Base-by-base conservation (phyloP, 2,888 invertebrate genomes). In the Troilus luridus region DNA sequence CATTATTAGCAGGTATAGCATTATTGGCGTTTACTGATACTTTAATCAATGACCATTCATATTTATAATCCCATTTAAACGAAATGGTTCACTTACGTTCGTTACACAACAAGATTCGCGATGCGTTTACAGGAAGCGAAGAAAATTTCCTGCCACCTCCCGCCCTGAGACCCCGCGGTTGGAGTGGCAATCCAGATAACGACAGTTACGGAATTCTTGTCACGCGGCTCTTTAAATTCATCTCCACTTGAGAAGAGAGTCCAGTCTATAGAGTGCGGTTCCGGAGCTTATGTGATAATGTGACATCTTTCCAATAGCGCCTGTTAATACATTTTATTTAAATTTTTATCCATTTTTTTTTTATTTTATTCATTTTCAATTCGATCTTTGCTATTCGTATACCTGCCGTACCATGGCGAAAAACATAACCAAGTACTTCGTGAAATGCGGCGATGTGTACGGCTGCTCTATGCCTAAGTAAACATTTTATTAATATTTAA, bases 361-460 rank as follows among this genome's bases (percentile, higher is more conserved):
- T n/a, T 64, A 59, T n/a, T n/a, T 41, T 21, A 21, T 19, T n/a
- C 0, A 67, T 24, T 67, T 5, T 14, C 67, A 67, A 27, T 67
- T 67, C 2, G 17, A 27, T 27, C 0, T 77, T 8, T 41, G 8
- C 27, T 41, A 14, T 77, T 77, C 72, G 72, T 41, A 77, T 19
- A 77, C 27, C 72, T 41, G 41, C 27, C 41, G 41, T 41, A 77
- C 14, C 27, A 77, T 77, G 72, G 27, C 72, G 41, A 77, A 77
- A 8, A 77, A 77, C 9, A 77, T 77, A 41, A 19, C 72, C 6
- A 77, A 77, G 41, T 77, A 77, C 72, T 77, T 77, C 72, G 19
- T 77, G 72, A 77, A 77, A 77, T 77, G 72, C 72, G 41, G 72
- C 17, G 72, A 77, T 77, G 72, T 77, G 27, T 77, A 77, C 41